Base-by-base conservation (phyloP, 2,888 invertebrate genomes). In the Spicauda simplicius region DNA sequence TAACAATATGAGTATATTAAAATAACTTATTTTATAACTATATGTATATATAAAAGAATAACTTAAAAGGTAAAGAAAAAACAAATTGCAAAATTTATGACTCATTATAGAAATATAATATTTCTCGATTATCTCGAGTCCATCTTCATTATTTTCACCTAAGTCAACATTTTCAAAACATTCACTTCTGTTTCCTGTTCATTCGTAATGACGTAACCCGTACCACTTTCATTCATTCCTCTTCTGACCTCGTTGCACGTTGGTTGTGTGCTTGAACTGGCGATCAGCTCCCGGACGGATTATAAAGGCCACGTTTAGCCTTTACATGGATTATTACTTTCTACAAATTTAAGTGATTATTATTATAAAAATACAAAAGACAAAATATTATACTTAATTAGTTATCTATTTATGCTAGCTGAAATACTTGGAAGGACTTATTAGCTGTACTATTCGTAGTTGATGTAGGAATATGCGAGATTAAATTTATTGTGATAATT, bases 221-320 rank as follows among this genome's bases (percentile, higher is more conserved):
- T 56, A 52, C 18, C 64, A 64, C 48, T 69, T 69, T 71, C 71
- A 57, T 69, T 71, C 64, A 50, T 69, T 53, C 70, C 64, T 73
- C 73, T 76, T 76, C 80, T 77, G 73, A 74, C 74, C 76, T 76
- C 79, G 83, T 79, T 72, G 82, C 76, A 78, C 59, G 81, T 75
- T 74, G 78, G 82, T 79, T 81, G 84, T 79, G 79, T 76, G 68
- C 73, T 75, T 77, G 79, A 74, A 78, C 75, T 73, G 76, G 75
- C 76, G 79, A 77, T 72, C 74, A 72, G 68, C 70, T 73, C 20
- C 55, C 72, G 76, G 73, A 73, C 74, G 73, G 71, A 69, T 64
- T 59, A 62, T 37, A 71, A 70, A 55, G 64, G 69, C 59, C 73
- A 57, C 50, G 70, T 73, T 77, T 81, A 80, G 79, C 79, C 71